These are phyloP conservation scores for Amblyjoppa proteus DNA, from an alignment of 2,888 invertebrate species.

Conservation along the genomic window DNA sequence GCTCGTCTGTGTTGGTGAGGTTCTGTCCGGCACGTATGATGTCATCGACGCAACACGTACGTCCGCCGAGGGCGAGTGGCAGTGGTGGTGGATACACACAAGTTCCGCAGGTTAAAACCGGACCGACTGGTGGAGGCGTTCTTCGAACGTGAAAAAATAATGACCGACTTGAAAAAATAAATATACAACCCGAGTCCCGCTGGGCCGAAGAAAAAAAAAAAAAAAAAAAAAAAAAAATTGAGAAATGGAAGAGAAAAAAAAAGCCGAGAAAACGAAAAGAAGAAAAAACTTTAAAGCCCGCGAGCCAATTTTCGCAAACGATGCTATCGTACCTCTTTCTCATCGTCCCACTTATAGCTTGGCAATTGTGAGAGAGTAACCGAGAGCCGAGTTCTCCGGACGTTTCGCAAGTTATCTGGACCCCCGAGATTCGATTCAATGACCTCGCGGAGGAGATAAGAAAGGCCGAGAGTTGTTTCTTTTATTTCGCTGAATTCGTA, in stretches of 20 bases:
- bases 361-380: not conserved
- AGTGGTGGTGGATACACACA: slow-evolving; percentile 2
- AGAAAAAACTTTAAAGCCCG: slow-evolving; percentile 25
- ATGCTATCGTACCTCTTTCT: slow-evolving; percentile 43
- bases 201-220: slow-evolving; percentile 8
- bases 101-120: slow-evolving; percentile 80
- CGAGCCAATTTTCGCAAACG: slow-evolving; percentile 54
- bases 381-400: slow-evolving; percentile 7
- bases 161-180: slow-evolving; percentile 49
- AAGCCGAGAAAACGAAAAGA: slow-evolving; percentile 7
- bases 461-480: not conserved
- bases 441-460: slow-evolving; percentile 59
- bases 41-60: slow-evolving; percentile 70
- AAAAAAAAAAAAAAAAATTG: slow-evolving; percentile 5
- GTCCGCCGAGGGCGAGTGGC: slow-evolving; percentile 61
- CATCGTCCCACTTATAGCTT: slow-evolving; percentile 54
- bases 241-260: not conserved
- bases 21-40: slow-evolving; percentile 63
- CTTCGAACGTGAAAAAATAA: slow-evolving; percentile 76
- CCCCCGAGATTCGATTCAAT: slow-evolving; percentile 48
- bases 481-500: not conserved
- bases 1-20: slow-evolving; percentile 50
- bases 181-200: slow-evolving; percentile 40
- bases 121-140: slow-evolving; percentile 83
- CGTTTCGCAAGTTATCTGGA: slow-evolving; percentile 53